Evolutionary conservation across 1,140 invertebrate genomes (phyloP).

Genomic region (Schlechtendalia chinensis): DNA sequence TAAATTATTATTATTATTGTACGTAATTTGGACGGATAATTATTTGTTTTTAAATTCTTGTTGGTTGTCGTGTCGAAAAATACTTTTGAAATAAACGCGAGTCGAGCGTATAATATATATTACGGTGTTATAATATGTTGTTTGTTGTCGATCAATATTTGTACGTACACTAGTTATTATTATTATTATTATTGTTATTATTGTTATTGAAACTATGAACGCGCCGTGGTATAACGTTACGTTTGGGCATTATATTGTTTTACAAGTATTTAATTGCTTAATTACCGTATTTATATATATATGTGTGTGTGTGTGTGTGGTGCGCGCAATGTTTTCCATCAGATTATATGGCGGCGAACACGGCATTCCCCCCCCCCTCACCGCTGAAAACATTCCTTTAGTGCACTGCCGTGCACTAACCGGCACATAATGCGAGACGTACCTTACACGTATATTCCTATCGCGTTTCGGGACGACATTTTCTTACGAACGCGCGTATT

Average conservation of each 20-base stretch:
- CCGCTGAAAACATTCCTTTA: conserved; percentile 26
- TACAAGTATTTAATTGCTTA: conserved; percentile 31
- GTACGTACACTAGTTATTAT: not conserved
- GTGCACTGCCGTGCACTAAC: conserved; percentile 38
- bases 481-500: not conserved
- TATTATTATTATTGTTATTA: not conserved
- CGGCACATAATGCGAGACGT: not conserved
- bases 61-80: not conserved
- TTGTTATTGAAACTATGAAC: not conserved
- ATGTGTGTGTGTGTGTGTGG: too few relatives aligned
- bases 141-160: not conserved
- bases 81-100: not conserved
- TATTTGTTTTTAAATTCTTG: too few relatives aligned
- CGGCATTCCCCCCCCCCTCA: not conserved
- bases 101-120: too few relatives aligned
- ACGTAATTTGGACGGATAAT: not conserved
- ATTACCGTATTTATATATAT: not conserved
- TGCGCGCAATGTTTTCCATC: not conserved
- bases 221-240: not conserved
- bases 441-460: too few relatives aligned
- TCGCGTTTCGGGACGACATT: not conserved
- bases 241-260: conserved; percentile 11
- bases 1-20: not conserved
- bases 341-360: conserved; percentile 2
- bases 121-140: not conserved